Evolutionary conservation across 2,797 vertebrate genomes (phyloP), one percentile per base, ranked within the genome.

Genomic region (Cyprinodon diabolis): DNA sequence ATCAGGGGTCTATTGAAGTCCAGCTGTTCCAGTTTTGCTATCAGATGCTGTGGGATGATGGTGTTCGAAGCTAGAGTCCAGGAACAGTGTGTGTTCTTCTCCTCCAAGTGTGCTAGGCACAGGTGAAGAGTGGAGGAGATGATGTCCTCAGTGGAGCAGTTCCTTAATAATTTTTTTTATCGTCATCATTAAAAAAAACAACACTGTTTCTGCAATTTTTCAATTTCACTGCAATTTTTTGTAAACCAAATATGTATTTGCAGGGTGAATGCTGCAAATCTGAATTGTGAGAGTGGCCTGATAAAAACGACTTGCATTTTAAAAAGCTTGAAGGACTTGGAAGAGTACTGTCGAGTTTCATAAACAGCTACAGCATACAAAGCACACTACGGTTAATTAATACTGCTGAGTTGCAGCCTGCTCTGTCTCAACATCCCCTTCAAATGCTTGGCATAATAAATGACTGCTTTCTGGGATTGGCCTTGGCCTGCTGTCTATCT

Each of bases 321-420:
- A 80, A 84, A 88, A 72, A 83, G 75, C 74, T 12, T 30, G 37
- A 71, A 73, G 77, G 77, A 84, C 78, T 83, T 71, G 47, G 58
- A n/a, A 48, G 76, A 84, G 81, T 72, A 79, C 78, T 77, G 88
- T 78, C 6, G 48, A 66, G 67, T 45, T 80, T 77, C 78, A 74
- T 11, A 57, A 68, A 57, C 71, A 45, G 71, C 70, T 7, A 1
- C 8, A 1, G 89, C 83, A 84, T 85, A 83, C 88, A 87, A 84
- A 89, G 48, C 23, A 43, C n/a, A 77, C 78, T 66, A 48, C 65
- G 80, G 75, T 82, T 93, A 90, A 92, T 87, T 90, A 85, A 90
- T 87, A 69, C 68, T 69, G 85, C 72, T 7, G 72, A 84, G 85
- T 77, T 52, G 80, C 72, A 83, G 70, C 63, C 72, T 68, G 69